Evolutionary conservation across 2,888 invertebrate species (phyloP).

Genomic region (Erebia epiphron): DNA sequence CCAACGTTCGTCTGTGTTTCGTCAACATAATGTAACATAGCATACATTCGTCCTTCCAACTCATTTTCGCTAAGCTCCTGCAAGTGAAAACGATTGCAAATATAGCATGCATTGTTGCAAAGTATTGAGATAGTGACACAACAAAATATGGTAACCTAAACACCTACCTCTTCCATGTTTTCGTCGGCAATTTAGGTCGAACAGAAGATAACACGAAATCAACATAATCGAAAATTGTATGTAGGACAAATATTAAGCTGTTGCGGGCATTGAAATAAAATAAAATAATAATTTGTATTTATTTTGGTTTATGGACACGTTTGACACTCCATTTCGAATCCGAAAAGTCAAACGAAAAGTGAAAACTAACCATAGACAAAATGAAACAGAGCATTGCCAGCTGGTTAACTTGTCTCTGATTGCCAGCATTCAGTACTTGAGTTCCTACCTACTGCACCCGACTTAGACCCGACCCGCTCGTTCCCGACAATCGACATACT

Average conservation of each 20-base stretch:
- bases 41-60: conserved; percentile 75
- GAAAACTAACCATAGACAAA: neutral
- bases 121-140: conserved; percentile 57
- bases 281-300: conserved; percentile 65
- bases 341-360: conserved; percentile 34
- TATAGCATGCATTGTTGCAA: conserved; percentile 43
- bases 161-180: conserved; percentile 79
- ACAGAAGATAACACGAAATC: conserved; percentile 66
- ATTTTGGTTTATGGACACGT: conserved; percentile 72
- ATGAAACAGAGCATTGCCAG: neutral
- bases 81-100: conserved; percentile 57
- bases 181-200: conserved; percentile 66
- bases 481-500: too few species aligned
- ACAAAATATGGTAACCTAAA: conserved; percentile 65
- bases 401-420: too few species aligned
- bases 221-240: conserved; percentile 75
- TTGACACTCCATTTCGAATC: conserved; percentile 68
- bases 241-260: conserved; percentile 63
- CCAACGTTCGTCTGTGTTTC: conserved; percentile 61
- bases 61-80: conserved; percentile 80
- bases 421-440: too few species aligned
- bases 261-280: conserved; percentile 71
- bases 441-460: too few species aligned
- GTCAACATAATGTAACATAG: conserved; percentile 76
- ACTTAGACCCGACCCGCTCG: too few species aligned